phyloP scores from a whole-genome alignment of 92 coral and sea anemone species.

The Epizoanthus fatuus region DNA sequence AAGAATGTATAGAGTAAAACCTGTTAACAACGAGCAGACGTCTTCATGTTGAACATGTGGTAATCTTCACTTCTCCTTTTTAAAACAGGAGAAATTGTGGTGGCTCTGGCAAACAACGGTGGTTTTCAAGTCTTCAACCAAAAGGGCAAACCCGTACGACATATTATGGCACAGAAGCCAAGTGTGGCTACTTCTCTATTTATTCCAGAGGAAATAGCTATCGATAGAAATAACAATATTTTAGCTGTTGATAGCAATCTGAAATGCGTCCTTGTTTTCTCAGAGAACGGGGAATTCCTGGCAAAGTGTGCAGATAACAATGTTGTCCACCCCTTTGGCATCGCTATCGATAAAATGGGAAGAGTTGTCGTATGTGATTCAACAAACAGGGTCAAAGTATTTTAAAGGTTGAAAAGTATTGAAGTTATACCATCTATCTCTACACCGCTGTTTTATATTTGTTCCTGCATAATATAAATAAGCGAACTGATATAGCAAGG shows the following conservation, averaged over 20 bases:
- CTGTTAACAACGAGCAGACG: too few species aligned
- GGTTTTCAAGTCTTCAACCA: conserved; percentile 66
- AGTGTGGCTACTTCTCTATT: conserved; percentile 34
- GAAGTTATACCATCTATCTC: too few species aligned
- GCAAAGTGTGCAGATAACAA: conserved; percentile 54
- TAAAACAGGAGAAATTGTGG: conserved; percentile 65
- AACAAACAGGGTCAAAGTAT: conserved; percentile 66
- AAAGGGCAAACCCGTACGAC: conserved; percentile 53
- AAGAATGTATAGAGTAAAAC: too few species aligned
- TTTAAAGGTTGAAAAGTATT: conserved; percentile 1
- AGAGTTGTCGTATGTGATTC: conserved; percentile 65
- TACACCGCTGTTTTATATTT: too few species aligned
- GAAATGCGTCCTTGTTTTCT: conserved; percentile 53
- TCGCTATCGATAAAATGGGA: conserved; percentile 68
- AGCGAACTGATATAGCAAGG: too few species aligned
- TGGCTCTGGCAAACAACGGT: conserved; percentile 60
- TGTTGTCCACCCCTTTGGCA: conserved; percentile 63
- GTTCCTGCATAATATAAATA: too few species aligned
- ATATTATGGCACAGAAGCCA: conserved; percentile 31
- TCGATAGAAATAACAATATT: conserved; percentile 64
- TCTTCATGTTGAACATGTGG: too few species aligned
- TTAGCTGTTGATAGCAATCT: conserved; percentile 64
- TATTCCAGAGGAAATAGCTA: conserved; percentile 64
- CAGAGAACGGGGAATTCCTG: conserved; percentile 59
- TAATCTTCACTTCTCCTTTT: not conserved